Conservation (phyloP, 2,113 vertebrate genomes). For the Danio rerio region DNA sequence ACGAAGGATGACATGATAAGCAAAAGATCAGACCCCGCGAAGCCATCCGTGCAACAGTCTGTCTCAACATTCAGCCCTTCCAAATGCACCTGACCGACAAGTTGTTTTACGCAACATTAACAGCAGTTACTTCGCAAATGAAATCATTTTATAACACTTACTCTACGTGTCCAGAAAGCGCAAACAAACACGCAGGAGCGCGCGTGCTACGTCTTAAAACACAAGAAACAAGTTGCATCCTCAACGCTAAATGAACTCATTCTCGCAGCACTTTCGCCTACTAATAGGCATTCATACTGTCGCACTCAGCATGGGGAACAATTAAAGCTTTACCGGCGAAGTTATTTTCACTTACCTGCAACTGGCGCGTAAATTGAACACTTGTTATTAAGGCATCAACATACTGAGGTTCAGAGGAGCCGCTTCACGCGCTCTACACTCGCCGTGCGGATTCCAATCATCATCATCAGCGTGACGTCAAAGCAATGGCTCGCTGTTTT, state of each 20-base stretch:
- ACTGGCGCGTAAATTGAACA: constrained; percentile 68
- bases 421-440: constrained; percentile 85
- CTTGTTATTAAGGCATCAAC: constrained; percentile 76
- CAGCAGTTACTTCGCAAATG: background rate
- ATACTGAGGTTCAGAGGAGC: constrained; percentile 84
- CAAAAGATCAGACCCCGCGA: constrained; percentile 15
- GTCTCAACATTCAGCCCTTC: constrained; percentile 14
- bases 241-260: background rate
- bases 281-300: background rate
- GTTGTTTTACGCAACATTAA: constrained; percentile 10
- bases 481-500: constrained; percentile 75
- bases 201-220: background rate
- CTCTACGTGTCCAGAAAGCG: background rate
- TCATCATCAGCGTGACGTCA: constrained; percentile 77
- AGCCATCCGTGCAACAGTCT: constrained; percentile 23
- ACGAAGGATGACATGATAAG: background rate
- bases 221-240: constrained; percentile 27
- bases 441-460: constrained; percentile 83
- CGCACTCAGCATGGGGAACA: background rate
- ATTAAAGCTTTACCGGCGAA: background rate
- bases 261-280: constrained; percentile 9
- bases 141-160: background rate
- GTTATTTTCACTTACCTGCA: constrained; percentile 64
- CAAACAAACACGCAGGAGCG: background rate
- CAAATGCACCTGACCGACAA: constrained; percentile 44